Base-by-base conservation (phyloP, 2,888 invertebrate species). In the Lasioglossum calceatum region DNA sequence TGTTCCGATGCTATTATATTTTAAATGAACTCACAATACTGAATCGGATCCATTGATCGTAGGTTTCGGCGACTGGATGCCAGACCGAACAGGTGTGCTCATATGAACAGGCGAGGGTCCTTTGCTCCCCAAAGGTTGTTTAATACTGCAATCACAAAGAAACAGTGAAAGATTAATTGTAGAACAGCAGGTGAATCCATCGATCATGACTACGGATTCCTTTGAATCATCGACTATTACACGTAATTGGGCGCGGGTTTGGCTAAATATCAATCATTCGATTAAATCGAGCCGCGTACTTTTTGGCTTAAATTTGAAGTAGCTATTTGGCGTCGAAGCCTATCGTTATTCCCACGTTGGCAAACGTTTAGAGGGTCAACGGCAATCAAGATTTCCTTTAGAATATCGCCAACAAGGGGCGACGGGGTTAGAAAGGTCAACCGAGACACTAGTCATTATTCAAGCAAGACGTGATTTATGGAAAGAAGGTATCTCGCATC, bases 61-160 rank as follows among this genome's bases (percentile, higher is more conserved):
- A 50, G 94, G 94, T 91, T 95, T 95, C 50, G 95, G 95, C 19
- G 95, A 95, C 85, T 95, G 95, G 81, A 95, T 93, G 77, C 95
- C 95, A 32, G 95, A 95, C 89, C 94, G 93, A 67, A 89, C 92
- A 73, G 95, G 94, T 74, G 94, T 93, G 73, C 88, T 92, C 77
- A 95, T 93, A 87, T 95, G 95, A 80, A 94, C 93, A 32, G 95
- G 95, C 36, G 95, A 95, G 42, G 93, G 94, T 81, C 94, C 95
- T 91, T 94, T 95, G 83, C 94, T 95, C 27, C 91, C 92, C 89
- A 94, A 84, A 82, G 94, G 94, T 82, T 93, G 93, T 81, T 95
- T 95, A 87, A 93, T 93, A 77, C 95, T 95, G 91, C 23, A 94
- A 92, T 79, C 58, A 71, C 2, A 58, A 36, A 76, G 10, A 50